Percentiles rank a stretch among this genome's conserved stretches.
Evolutionary conservation across 2,113 vertebrate species (phyloP).

Genomic region (Solea solea): DNA sequence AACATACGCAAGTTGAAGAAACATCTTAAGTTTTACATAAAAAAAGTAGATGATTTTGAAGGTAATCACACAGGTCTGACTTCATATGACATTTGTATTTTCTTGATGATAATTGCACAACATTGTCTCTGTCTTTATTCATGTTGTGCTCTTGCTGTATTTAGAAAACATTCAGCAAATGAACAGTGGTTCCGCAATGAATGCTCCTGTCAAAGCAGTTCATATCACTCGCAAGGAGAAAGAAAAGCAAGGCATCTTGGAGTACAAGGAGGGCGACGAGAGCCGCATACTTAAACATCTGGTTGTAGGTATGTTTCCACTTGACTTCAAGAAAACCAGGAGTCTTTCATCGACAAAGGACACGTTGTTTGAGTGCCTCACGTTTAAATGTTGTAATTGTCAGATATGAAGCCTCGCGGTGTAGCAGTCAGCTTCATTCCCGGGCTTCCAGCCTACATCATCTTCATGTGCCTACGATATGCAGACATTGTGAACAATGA

Average conservation of each 20-base stretch:
- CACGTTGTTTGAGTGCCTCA: not conserved
- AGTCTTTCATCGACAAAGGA: not conserved
- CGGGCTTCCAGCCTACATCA: slow-evolving; percentile 92
- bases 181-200: slow-evolving; percentile 58
- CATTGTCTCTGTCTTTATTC: not conserved
- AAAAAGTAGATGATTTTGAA: slow-evolving; percentile 91
- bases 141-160: slow-evolving; percentile 10
- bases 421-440: slow-evolving; percentile 92
- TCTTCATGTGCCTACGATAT: slow-evolving; percentile 97
- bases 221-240: slow-evolving; percentile 94
- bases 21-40: slow-evolving; percentile 90
- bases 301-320: slow-evolving; percentile 84
- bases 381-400: not conserved
- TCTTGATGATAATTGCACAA: not conserved
- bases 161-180: slow-evolving; percentile 83
- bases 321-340: not conserved
- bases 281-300: slow-evolving; percentile 90
- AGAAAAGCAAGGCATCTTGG: slow-evolving; percentile 95
- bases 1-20: slow-evolving; percentile 92
- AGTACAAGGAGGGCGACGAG: slow-evolving; percentile 92
- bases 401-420: slow-evolving; percentile 93
- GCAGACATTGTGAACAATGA: slow-evolving; percentile 93
- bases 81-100: not conserved
- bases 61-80: slow-evolving; percentile 76
- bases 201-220: slow-evolving; percentile 84